Base-by-base conservation (phyloP, 2,797 vertebrate genomes). In the Nyctalus aviator region DNA sequence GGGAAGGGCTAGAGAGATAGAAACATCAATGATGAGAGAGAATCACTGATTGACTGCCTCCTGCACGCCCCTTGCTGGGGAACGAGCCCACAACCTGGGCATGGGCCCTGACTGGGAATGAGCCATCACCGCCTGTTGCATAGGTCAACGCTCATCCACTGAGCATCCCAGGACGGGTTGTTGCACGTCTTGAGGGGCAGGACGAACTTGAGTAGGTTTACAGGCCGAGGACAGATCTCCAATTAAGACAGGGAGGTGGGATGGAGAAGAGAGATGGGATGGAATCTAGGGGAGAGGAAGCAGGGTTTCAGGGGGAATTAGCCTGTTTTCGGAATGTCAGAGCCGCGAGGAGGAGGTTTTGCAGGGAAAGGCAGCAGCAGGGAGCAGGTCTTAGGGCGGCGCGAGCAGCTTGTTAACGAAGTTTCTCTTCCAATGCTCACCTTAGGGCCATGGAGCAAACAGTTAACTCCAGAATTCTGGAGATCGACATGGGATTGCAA, bases 401-500 rank as follows among this genome's bases (percentile, higher is more conserved):
- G n/a, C 48, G 11, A 11, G 46, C 73, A 21, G 27, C 10, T 5
- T 20, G 35, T 30, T 79, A 17, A 37, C 7, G 8, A 94, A 94
- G 90, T 93, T 94, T 94, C 77, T 84, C 81, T 77, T 73, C 73
- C 66, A 62, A 85, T 17, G 64, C 84, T 62, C 72, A 55, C 11
- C 55, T 11, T 53, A 81, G 77, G 64, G 57, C 55, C 68, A n/a
- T 5, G 64, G n/a, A 50, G 84, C 55, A 35, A 57, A 81, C 44
- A 57, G 48, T 27, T 59, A 48, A 91, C 89, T 94, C 77, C 89
- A 91, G 81, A 73, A 86, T 81, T 79, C 93, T 77, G 37, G 55
- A 93, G 86, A 77, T 53, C 2, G 6, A 73, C 25, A 59, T 4
- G 46, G 21, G 17, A 5, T 59, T 72, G 17, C 0, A 15, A 94